Evolutionary conservation across 2,113 vertebrate species (phyloP).

Genomic region (Upupa epops): DNA sequence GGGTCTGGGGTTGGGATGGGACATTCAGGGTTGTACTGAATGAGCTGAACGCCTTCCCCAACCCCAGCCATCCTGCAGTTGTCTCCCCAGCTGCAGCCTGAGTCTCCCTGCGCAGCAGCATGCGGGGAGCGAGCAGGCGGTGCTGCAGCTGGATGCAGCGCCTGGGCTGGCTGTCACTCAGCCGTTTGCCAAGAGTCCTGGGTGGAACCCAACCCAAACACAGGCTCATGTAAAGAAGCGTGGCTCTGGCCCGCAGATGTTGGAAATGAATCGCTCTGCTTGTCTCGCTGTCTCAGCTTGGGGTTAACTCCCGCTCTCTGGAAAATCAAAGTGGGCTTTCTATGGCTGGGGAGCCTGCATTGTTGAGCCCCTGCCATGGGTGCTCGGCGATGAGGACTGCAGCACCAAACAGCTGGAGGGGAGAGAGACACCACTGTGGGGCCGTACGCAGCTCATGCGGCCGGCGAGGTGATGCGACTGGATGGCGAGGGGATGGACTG

Average conservation of each 20-base stretch:
- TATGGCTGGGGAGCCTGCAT: not conserved
- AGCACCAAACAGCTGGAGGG: conserved; percentile 16
- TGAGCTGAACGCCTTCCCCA: too few species aligned
- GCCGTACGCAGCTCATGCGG: not conserved
- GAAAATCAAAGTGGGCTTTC: conserved; percentile 10
- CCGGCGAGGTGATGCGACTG: not conserved
- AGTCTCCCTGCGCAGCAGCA: not conserved
- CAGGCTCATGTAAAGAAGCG: not conserved
- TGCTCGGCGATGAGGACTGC: not conserved
- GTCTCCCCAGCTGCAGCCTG: too few species aligned
- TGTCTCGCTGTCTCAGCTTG: conserved; percentile 37
- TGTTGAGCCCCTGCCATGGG: not conserved
- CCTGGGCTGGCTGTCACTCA: not conserved
- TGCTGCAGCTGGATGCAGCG: not conserved
- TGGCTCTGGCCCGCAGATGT: conserved; percentile 34
- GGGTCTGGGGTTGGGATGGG: too few species aligned
- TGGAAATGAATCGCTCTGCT: conserved; percentile 8
- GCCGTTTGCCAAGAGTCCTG: not conserved
- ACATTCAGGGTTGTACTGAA: too few species aligned
- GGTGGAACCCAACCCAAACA: not conserved
- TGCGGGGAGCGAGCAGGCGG: not conserved
- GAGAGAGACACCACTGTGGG: not conserved
- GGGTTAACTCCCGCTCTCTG: not conserved
- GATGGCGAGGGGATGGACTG: not conserved
- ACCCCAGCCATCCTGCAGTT: too few species aligned